These are phyloP conservation scores for Ypsolopha sequella DNA, from an alignment of 2,888 invertebrate species.

Conservation along the genomic window DNA sequence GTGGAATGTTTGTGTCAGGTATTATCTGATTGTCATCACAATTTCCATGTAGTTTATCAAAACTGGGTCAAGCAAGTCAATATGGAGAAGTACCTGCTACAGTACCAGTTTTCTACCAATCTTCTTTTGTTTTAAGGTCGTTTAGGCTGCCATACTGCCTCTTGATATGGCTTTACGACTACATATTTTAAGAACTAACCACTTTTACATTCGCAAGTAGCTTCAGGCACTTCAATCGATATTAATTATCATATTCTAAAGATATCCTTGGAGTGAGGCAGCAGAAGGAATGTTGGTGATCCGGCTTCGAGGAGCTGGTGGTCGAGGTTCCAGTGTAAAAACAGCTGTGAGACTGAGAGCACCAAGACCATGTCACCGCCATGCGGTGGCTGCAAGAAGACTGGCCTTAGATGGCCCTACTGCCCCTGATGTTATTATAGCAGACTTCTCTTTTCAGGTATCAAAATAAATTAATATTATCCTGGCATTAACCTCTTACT, in stretches of 20 bases:
- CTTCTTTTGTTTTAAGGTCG: too few relatives aligned
- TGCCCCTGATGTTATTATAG: constrained; percentile 41
- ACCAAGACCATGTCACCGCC: constrained; percentile 50
- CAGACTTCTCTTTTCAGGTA: constrained; percentile 58
- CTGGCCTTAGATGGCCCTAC: constrained; percentile 28
- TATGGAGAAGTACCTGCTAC: too few relatives aligned
- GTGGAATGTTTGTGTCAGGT: constrained; percentile 72
- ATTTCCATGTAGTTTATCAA: neutral
- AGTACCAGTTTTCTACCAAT: too few relatives aligned
- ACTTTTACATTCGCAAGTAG: too few relatives aligned
- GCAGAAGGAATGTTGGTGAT: constrained; percentile 63
- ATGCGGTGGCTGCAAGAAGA: constrained; percentile 42
- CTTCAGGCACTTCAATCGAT: neutral
- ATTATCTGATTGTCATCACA: constrained; percentile 7
- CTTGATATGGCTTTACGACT: too few relatives aligned
- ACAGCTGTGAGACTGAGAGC: constrained; percentile 12
- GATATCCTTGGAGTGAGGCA: constrained; percentile 62
- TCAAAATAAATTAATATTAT: neutral
- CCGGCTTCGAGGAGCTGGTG: constrained; percentile 41
- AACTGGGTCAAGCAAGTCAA: neutral
- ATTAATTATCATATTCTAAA: constrained; percentile 12
- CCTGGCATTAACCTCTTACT: too few relatives aligned
- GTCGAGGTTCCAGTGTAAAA: constrained; percentile 4
- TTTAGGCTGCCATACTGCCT: too few relatives aligned
- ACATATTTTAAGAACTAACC: too few relatives aligned